Base-by-base conservation (phyloP, 23 tunicate species). In the Halocynthia aurantium region DNA sequence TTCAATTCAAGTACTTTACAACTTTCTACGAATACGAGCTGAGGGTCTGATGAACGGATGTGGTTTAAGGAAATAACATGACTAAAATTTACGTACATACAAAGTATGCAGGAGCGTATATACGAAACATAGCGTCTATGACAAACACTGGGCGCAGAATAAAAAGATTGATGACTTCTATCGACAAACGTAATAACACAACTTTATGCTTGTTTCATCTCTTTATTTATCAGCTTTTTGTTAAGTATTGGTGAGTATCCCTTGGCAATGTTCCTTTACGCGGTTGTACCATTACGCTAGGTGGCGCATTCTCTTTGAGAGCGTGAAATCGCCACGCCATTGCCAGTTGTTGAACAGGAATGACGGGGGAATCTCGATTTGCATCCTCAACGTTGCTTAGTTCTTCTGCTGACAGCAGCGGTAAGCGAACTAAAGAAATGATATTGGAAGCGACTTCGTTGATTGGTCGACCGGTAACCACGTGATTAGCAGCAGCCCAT, bases 311-410 rank as follows among this genome's bases (percentile, higher is more conserved):
- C 62, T 89, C 88, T 75, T 91, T 91, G 21, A 91, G 70, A 8
- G 97, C 97, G 65, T 91, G 97, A 72, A 91, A 85, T 44, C 90
- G 68, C 97, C 97, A 91, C 6, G 97, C 97, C 52, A 83, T 87
- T 12, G 97, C 97, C 72, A 91, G 64, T 57, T 85, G 90, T 61
- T 85, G 83, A 83, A 85, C 93, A 8, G 98, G 93, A 56, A 93
- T 93, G 20, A 93, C 20, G 0, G 56, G 53, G 11, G 80, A 87
- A 55, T 83, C 84, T 21, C 78, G 75, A 77, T 93, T 93, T 66
- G 86, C 98, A 44, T 83, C 88, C 56, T 93, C 98, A 44, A 93
- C 77, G 73, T 93, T 83, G 52, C 88, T 79, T 31, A 93, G 71
- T 60, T 93, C 98, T 51, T 86, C 92, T 7, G 92, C 70, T 6